phyloP scores from a whole-genome alignment of 2,797 vertebrate genomes.

The Tokudaia muenninki region DNA sequence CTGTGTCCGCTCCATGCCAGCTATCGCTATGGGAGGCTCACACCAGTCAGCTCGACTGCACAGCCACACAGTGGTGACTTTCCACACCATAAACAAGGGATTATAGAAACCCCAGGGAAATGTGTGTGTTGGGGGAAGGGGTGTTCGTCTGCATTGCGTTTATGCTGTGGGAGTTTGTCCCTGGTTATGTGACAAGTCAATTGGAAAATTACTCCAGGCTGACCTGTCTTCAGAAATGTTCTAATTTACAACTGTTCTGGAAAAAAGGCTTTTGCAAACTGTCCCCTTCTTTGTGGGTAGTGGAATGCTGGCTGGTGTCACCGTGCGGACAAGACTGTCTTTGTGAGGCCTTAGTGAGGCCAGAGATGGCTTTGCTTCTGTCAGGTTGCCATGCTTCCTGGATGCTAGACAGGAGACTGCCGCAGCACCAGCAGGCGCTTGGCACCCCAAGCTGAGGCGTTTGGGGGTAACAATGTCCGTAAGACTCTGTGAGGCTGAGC shows the following conservation, averaged over 20 bases:
- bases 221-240: conserved; percentile 66
- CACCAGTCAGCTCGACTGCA: background rate
- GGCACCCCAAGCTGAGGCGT: background rate
- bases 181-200: conserved; percentile 61
- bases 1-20: background rate
- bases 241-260: conserved; percentile 66
- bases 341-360: conserved; percentile 18
- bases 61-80: conserved; percentile 16
- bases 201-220: conserved; percentile 77
- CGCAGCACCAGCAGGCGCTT: background rate
- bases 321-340: background rate
- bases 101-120: conserved; percentile 60
- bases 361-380: background rate
- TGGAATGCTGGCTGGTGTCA: background rate
- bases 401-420: background rate
- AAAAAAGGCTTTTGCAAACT: background rate
- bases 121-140: background rate
- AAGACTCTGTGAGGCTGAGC: background rate
- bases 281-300: background rate
- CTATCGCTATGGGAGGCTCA: background rate
- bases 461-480: no score
- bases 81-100: conserved; percentile 48
- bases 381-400: background rate
- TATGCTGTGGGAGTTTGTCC: conserved; percentile 51
- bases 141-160: conserved; percentile 42